These are phyloP conservation scores for Oxyscelio sp. DNA, from an alignment of 2,888 invertebrate genomes.

Conservation along the genomic window DNA sequence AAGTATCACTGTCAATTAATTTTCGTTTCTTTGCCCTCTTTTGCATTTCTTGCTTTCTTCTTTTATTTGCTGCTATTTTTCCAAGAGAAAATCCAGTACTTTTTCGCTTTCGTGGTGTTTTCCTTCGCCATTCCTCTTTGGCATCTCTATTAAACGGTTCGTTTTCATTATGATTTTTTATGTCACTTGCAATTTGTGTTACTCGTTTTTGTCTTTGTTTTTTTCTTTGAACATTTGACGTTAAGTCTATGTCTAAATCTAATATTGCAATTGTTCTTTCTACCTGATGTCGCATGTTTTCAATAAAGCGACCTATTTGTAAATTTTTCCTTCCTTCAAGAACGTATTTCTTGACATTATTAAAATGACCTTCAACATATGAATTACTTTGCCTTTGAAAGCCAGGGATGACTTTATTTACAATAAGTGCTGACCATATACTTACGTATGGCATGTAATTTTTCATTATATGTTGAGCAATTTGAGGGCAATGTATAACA, in stretches of 20 bases:
- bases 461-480: no score
- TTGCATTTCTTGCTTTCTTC: not conserved
- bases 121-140: not conserved
- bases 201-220: not conserved
- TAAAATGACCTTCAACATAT: no score
- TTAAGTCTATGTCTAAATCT: constrained; percentile 11
- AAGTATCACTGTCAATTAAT: not conserved
- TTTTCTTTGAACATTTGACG: constrained; percentile 4
- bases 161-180: not conserved
- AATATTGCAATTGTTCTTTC: not conserved
- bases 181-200: not conserved
- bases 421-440: no score
- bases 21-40: not conserved
- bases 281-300: not conserved
- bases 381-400: no score
- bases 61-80: not conserved
- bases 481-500: no score
- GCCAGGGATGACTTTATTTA: no score
- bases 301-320: constrained; percentile 4
- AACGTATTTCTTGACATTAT: no score
- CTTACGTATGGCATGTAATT: no score
- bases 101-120: not conserved
- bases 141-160: not conserved
- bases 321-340: no score
- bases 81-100: not conserved